phyloP scores from a whole-genome alignment of 2,797 vertebrate genomes.

The Eulemur albifrons region DNA sequence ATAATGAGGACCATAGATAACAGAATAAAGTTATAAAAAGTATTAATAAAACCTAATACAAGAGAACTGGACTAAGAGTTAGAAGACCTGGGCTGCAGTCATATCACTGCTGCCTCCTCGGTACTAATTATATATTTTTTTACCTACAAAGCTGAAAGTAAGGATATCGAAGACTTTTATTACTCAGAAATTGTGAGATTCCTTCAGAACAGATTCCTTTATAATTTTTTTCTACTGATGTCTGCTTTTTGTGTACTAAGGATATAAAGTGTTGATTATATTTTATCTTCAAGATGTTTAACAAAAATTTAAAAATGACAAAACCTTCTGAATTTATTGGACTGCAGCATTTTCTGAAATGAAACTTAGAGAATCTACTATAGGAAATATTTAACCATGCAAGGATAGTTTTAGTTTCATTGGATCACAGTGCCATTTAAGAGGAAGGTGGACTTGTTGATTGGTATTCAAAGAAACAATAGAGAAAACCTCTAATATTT shows the following conservation, averaged over 20 bases:
- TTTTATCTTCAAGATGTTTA: constrained; percentile 48
- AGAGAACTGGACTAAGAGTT: not conserved
- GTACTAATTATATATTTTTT: not conserved
- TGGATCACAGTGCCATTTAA: not conserved
- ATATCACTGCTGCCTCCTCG: not conserved
- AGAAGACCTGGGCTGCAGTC: not conserved
- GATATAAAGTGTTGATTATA: not conserved
- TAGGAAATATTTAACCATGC: constrained; percentile 19
- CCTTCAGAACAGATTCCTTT: not conserved
- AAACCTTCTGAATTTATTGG: constrained; percentile 18
- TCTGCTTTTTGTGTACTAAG: not conserved
- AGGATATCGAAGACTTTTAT: not conserved
- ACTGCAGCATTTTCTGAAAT: not conserved
- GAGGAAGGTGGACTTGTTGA: not conserved
- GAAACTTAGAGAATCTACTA: not conserved
- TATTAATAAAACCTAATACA: not conserved
- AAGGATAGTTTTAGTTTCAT: not conserved
- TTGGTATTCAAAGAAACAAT: not conserved
- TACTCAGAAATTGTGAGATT: not conserved
- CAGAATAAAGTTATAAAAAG: not conserved
- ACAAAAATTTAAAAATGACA: not conserved
- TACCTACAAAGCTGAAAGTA: not conserved
- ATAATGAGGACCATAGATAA: not conserved
- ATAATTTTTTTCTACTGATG: not conserved
- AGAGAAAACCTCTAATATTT: not conserved